These are phyloP conservation scores for Myotis pilosus DNA, from an alignment of 2,797 vertebrate genomes.

Conservation along the genomic window DNA sequence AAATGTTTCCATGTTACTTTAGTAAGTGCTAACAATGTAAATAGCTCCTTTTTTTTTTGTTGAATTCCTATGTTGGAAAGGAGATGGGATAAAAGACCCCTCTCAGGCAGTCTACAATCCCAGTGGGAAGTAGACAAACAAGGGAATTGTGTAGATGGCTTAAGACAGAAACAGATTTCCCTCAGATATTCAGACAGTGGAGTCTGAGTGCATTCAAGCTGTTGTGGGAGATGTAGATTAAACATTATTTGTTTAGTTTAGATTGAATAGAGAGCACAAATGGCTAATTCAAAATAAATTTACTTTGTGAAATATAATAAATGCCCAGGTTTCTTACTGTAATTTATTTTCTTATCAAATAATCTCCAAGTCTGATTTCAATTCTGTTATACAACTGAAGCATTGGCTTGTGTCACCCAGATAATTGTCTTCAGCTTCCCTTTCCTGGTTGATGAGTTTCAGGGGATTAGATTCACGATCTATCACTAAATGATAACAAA, in stretches of 20 bases:
- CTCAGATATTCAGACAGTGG: neutral
- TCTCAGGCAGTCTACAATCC: neutral
- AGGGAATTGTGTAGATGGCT: neutral
- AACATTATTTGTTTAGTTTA: slow-evolving; percentile 1
- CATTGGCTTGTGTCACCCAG: neutral
- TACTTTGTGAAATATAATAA: neutral
- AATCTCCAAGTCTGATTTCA: neutral
- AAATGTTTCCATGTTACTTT: neutral
- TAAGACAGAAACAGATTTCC: neutral
- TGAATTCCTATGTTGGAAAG: neutral
- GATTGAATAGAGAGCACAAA: neutral
- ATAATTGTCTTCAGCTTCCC: neutral
- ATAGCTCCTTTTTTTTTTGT: neutral
- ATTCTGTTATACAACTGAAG: neutral
- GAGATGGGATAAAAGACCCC: neutral
- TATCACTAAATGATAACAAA: neutral
- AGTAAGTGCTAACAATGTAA: neutral
- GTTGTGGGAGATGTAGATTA: neutral
- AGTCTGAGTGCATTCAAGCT: neutral
- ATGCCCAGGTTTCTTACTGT: neutral
- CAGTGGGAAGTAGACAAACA: neutral
- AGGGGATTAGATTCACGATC: neutral
- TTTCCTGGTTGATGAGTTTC: neutral
- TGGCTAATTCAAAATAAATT: neutral
- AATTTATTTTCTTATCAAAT: neutral